Conservation (phyloP, 2,113 vertebrate genomes). For the Tachuris rubrigastra region DNA sequence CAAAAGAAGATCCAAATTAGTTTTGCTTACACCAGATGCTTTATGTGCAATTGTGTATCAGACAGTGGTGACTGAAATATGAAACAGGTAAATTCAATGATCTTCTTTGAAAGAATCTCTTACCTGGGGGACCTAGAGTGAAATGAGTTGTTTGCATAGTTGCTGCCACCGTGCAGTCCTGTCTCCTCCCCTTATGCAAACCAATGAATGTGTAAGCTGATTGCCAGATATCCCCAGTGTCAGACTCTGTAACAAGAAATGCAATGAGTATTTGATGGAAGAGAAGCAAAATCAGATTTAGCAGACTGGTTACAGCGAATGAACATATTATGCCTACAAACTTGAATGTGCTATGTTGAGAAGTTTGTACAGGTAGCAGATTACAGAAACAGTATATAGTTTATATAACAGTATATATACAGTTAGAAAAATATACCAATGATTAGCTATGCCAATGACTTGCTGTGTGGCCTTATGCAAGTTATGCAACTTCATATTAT, state of each 20-base stretch:
- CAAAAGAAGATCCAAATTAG: constrained; percentile 81
- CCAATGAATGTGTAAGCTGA: neutral
- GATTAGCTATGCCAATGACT: neutral
- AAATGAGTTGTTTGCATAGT: constrained; percentile 26
- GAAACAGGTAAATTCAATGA: constrained; percentile 61
- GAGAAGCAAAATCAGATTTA: constrained; percentile 34
- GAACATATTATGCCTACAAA: neutral
- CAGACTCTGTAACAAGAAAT: constrained; percentile 13
- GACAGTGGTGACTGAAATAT: constrained; percentile 63
- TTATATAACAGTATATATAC: too few species aligned
- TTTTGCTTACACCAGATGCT: constrained; percentile 81
- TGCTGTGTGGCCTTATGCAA: neutral
- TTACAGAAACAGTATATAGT: neutral
- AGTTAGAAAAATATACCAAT: neutral
- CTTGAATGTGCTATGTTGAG: neutral
- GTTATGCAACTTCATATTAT: neutral
- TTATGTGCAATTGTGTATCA: constrained; percentile 74
- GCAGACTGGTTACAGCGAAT: constrained; percentile 10
- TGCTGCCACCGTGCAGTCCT: neutral
- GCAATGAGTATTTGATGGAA: constrained; percentile 36
- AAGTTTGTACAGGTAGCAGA: neutral
- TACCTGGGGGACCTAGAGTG: constrained; percentile 16
- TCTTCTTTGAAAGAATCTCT: constrained; percentile 49
- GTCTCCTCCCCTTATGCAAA: constrained; percentile 37
- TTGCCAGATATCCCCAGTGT: constrained; percentile 20